Evolutionary conservation across 2,797 vertebrate species (phyloP).

Genomic region (Alcedo quadribrachys): DNA sequence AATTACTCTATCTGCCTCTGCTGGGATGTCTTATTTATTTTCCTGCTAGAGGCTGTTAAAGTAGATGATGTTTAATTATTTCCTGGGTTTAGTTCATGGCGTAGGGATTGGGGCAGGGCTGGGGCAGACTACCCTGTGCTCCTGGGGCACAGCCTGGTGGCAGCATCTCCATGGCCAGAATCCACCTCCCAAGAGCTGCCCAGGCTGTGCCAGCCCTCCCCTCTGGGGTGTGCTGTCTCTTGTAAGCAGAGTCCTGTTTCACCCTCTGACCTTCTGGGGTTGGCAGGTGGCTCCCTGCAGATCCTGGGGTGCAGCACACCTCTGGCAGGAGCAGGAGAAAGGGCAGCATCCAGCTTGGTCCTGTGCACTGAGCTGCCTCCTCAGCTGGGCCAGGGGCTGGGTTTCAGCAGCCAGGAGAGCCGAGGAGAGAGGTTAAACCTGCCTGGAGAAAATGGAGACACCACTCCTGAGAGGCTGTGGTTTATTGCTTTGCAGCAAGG

Average conservation of each 20-base stretch:
- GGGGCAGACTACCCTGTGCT: no score
- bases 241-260: no score
- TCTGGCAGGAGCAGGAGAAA: not conserved
- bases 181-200: no score
- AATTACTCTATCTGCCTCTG: slow-evolving; percentile 39
- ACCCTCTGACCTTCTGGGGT: no score
- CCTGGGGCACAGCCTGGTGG: no score
- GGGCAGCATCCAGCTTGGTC: not conserved
- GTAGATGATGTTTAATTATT: slow-evolving; percentile 33
- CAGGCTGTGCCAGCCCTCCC: no score
- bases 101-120: no score
- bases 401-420: not conserved
- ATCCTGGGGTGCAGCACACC: no score
- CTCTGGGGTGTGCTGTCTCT: no score
- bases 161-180: no score
- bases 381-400: not conserved
- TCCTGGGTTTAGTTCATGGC: not conserved
- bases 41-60: slow-evolving; percentile 18
- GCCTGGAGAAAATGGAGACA: not conserved
- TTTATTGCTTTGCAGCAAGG: not conserved
- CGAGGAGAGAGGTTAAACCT: not conserved
- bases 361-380: rapidly evolving
- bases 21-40: slow-evolving; percentile 59
- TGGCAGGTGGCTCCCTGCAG: no score
- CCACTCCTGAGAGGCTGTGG: rapidly evolving